Percentiles rank a stretch among this genome's conserved stretches.
These are phyloP conservation scores for Sinhomidia bicolor DNA, from an alignment of 2,888 invertebrate species.

Conservation along the genomic window DNA sequence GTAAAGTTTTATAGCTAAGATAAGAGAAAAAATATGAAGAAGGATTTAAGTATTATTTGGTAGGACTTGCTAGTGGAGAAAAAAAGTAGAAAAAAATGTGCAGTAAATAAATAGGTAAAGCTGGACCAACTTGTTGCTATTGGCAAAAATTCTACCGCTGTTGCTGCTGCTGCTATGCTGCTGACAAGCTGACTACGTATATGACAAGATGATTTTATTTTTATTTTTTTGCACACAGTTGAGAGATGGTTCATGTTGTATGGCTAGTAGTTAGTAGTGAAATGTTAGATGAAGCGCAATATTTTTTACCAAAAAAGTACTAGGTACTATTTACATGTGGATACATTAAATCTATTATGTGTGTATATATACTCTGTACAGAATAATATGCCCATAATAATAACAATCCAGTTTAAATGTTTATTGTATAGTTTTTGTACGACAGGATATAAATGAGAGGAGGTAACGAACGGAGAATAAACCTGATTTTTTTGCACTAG, in stretches of 20 bases:
- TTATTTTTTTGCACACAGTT: too few relatives aligned
- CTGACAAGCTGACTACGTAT: not conserved
- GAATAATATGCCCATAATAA: not conserved
- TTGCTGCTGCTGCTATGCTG: not conserved
- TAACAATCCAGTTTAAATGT: too few relatives aligned
- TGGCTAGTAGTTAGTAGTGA: too few relatives aligned
- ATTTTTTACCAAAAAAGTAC: too few relatives aligned
- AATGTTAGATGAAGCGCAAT: too few relatives aligned
- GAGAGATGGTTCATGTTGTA: too few relatives aligned
- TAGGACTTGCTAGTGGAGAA: constrained; percentile 6
- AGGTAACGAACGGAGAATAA: not conserved
- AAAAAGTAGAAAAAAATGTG: constrained; percentile 22
- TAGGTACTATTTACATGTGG: not conserved
- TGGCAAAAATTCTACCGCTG: too few relatives aligned
- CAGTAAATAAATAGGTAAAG: not conserved
- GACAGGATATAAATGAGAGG: too few relatives aligned
- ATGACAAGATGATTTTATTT: constrained; percentile 7
- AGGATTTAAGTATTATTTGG: not conserved
- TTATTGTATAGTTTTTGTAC: too few relatives aligned
- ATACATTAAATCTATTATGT: too few relatives aligned
- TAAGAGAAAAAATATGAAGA: not conserved
- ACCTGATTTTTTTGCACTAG: constrained; percentile 28
- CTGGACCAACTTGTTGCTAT: constrained; percentile 33
- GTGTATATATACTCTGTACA: not conserved
- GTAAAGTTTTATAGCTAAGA: not conserved